A percentile compares a stretch with the other conserved stretches of the same genome.
Evolutionary conservation across 2,113 vertebrate species (phyloP).

Genomic region (Carassius auratus): DNA sequence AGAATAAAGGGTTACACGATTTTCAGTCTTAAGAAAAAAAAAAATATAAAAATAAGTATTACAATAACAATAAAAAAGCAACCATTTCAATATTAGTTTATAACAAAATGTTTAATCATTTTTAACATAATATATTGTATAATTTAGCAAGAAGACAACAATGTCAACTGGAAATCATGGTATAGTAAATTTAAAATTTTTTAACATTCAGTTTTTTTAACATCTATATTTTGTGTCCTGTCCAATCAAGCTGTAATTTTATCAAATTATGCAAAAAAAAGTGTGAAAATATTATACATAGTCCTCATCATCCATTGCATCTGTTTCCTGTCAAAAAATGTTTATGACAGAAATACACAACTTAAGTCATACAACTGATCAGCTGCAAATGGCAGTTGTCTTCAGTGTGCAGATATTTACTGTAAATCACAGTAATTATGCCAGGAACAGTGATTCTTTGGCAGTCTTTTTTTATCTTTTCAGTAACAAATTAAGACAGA

Average conservation of each 20-base stretch:
- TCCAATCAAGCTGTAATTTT: background rate
- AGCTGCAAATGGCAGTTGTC: background rate
- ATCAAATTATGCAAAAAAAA: background rate
- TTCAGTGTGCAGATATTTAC: background rate
- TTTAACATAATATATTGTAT: background rate
- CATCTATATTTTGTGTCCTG: background rate
- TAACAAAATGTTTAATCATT: too few species aligned
- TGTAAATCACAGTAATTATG: background rate
- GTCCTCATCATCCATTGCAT: background rate
- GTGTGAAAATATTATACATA: background rate
- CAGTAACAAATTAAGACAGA: conserved; percentile 30
- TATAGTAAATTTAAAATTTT: too few species aligned
- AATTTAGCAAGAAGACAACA: background rate
- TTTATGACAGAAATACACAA: background rate
- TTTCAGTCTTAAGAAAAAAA: too few species aligned
- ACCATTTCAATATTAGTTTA: too few species aligned
- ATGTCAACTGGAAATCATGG: background rate
- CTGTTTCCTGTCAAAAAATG: background rate
- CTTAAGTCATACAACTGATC: background rate
- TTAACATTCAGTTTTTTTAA: too few species aligned
- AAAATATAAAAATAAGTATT: background rate
- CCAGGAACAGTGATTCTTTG: conserved; percentile 6
- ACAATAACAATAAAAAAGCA: too few species aligned
- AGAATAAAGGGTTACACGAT: too few species aligned
- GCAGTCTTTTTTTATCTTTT: conserved; percentile 33